A percentile compares a stretch with the other conserved stretches of the same genome.
phyloP scores from a whole-genome alignment of 2,113 vertebrate genomes.

The Actenoides hombroni region DNA sequence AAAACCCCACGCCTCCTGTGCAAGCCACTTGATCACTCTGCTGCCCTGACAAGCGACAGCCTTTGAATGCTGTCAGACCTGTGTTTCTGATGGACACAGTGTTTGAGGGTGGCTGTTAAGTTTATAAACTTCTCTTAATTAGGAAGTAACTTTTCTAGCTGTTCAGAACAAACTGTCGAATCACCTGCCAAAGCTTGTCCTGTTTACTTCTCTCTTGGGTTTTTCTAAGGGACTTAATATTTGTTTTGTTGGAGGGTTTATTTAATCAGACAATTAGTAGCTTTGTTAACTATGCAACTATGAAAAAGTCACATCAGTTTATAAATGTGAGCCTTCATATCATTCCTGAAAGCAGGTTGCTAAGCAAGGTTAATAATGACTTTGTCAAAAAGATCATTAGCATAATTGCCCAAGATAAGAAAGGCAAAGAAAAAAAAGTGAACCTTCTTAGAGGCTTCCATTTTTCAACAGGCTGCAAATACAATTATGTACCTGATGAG shows the following conservation, averaged over 20 bases:
- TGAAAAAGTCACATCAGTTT: background rate
- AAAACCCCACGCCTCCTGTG: background rate
- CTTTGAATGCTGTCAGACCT: background rate
- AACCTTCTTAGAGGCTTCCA: background rate
- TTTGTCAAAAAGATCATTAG: conserved; percentile 48
- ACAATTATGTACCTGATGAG: conserved; percentile 63
- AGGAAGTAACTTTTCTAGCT: background rate
- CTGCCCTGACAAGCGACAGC: background rate
- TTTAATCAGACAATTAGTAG: conserved; percentile 5
- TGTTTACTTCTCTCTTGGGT: background rate
- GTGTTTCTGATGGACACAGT: background rate
- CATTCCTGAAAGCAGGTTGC: background rate
- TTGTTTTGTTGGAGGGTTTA: background rate
- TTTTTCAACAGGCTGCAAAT: conserved; percentile 26
- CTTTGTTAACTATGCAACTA: background rate
- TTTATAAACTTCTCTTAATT: background rate
- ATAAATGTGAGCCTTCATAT: background rate
- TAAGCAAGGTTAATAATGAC: conserved; percentile 37
- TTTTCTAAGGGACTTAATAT: background rate
- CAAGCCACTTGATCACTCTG: background rate
- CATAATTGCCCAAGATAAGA: conserved; percentile 49
- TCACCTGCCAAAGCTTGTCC: background rate
- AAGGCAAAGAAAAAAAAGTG: conserved; percentile 14
- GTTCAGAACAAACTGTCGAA: background rate
- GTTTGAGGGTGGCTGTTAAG: background rate